Percentiles rank a stretch among this genome's conserved stretches.
phyloP scores from a whole-genome alignment of 2,113 vertebrate genomes.

The Ciconia boyciana region DNA sequence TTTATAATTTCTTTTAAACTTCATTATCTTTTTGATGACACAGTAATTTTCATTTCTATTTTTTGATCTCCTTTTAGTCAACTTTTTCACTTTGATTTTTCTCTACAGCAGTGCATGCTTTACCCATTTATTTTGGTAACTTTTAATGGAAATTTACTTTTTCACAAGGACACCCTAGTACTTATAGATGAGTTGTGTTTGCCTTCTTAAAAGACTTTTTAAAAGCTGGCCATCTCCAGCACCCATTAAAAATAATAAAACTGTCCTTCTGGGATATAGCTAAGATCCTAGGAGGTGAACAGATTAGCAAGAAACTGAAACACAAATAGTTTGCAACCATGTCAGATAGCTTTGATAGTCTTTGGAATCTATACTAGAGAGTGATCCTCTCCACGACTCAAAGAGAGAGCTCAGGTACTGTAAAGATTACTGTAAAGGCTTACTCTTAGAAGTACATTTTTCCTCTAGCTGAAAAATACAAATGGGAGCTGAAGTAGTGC shows the following conservation, averaged over 20 bases:
- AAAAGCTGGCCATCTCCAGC: not conserved
- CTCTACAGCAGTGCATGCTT: conserved; percentile 1
- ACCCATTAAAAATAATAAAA: not conserved
- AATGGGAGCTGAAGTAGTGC: not conserved
- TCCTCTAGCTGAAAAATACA: not conserved
- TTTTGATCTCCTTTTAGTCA: conserved; percentile 57
- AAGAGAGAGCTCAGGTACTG: not conserved
- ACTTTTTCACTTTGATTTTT: conserved; percentile 52
- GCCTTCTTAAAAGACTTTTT: conserved; percentile 10
- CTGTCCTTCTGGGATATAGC: not conserved
- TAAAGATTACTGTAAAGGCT: not conserved
- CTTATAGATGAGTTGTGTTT: conserved; percentile 44
- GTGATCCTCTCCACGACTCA: not conserved
- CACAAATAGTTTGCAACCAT: not conserved
- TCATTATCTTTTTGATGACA: conserved; percentile 69
- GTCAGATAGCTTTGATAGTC: not conserved
- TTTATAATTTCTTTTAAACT: conserved; percentile 61
- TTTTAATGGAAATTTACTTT: conserved; percentile 62
- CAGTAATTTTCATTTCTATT: conserved; percentile 63
- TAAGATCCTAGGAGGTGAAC: not conserved
- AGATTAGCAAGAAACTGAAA: not conserved
- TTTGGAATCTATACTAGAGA: not conserved
- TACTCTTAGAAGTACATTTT: not conserved
- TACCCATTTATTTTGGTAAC: conserved; percentile 48
- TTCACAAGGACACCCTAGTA: not conserved